Percentiles rank a stretch among this genome's conserved stretches.
Evolutionary conservation across 2,113 vertebrate genomes (phyloP).

Genomic region (Zeus faber): DNA sequence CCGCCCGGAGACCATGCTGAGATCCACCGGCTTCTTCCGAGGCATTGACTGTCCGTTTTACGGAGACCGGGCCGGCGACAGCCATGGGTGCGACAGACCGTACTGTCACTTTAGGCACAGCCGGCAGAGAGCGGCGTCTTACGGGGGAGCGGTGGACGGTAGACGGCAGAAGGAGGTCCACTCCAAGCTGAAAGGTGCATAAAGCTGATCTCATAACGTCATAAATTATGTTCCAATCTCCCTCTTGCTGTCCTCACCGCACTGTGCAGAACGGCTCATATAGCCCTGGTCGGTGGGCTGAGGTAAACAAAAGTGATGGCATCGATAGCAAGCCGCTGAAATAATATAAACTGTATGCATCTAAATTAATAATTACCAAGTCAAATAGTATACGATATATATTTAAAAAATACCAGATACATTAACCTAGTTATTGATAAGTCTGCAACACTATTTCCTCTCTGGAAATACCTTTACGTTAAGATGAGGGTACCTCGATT

Average conservation of each 20-base stretch:
- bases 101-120: conserved; percentile 94
- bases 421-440: no score
- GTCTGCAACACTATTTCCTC: no score
- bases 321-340: no score
- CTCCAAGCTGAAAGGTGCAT: conserved; percentile 58
- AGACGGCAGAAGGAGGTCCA: conserved; percentile 45
- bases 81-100: conserved; percentile 78
- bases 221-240: not conserved
- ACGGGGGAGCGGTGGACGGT: conserved; percentile 49
- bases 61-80: conserved; percentile 48
- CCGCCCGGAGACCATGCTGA: conserved; percentile 77
- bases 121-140: conserved; percentile 65
- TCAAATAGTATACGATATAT: no score
- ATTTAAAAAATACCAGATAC: no score
- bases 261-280: no score
- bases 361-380: no score
- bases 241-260: not conserved
- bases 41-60: conserved; percentile 91
- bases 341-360: no score
- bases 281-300: no score
- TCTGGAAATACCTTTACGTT: no score
- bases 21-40: conserved; percentile 91
- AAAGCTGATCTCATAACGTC: not conserved
- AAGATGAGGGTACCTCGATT: no score
- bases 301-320: no score